Evolutionary conservation across 2,888 invertebrate genomes (phyloP), one percentile per base, ranked within the genome.

Genomic region (Troglohyphantes excavatus): DNA sequence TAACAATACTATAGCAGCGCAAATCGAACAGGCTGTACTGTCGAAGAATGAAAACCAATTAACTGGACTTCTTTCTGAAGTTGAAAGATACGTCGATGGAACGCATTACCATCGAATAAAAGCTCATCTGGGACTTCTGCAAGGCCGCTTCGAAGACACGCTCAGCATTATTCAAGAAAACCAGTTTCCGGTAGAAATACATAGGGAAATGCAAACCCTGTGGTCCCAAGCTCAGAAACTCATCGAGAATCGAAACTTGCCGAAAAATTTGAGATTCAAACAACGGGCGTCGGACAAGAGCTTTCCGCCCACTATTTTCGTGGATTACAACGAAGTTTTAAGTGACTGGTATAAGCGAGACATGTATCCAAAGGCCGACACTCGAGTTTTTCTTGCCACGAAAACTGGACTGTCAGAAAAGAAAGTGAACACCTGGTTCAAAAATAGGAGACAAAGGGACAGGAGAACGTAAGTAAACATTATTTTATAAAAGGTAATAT

Each of bases 391-490:
- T 6, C 27, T 85, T 6, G 67, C 75, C 0, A n/a, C 0, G 0
- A 2, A 5, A 2, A 59, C 21, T 17, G 53, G 53, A 0, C n/a
- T 23, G 0, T n/a, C 67, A 0, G 75, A 53, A 6, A 61, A 75
- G 17, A 73, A 68, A 9, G 84, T 85, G 0, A 67, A 76, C n/a
- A 85, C 75, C 7, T 85, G 84, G 84, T 85, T 85, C 33, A 85
- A 85, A 33, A 85, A 85, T 26, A 23, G 67, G 26, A 63, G 83
- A 17, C 75, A 75, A 23, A 27, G 75, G 19, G 67, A 75, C 2
- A 73, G 29, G 21, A 83, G 27, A 27, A 43, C n/a, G 84, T 85
- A 21, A 73, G 73, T 83, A 19, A 26, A 19, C 27, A 73, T 2
- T 21, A 27, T 27, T 73, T 21, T 27, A 26, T 26, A 39, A 39